Conservation (phyloP, 2,888 invertebrate species). For the Diplazon laetatorius region DNA sequence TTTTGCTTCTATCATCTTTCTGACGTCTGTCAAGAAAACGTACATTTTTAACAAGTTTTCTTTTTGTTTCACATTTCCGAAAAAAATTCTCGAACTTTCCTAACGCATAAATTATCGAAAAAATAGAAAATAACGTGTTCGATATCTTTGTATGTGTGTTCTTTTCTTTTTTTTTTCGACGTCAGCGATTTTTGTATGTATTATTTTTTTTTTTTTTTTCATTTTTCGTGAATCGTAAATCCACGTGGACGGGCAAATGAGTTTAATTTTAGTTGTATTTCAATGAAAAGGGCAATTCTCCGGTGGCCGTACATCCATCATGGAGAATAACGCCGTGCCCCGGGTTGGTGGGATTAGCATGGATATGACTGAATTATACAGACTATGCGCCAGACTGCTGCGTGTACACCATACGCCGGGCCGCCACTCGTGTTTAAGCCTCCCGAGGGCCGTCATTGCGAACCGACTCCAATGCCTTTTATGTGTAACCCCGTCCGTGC, state of each 20-base stretch:
- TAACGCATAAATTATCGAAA: no score
- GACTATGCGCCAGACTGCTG: conserved; percentile 80
- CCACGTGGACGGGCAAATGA: conserved; percentile 75
- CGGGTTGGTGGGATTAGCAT: conserved; percentile 78
- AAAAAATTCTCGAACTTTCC: no score
- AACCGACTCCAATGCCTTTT: conserved; percentile 68
- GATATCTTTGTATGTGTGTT: neutral
- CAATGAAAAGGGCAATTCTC: conserved; percentile 80
- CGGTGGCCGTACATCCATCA: conserved; percentile 79
- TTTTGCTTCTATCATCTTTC: no score
- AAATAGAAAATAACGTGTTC: no score
- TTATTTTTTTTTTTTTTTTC: neutral
- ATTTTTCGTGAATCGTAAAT: conserved; percentile 61
- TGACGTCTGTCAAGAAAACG: no score
- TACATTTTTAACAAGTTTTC: no score
- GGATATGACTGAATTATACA: conserved; percentile 81
- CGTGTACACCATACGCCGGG: conserved; percentile 76
- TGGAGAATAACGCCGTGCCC: conserved; percentile 76
- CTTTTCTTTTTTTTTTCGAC: neutral
- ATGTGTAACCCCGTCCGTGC: conserved; percentile 56
- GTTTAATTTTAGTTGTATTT: conserved; percentile 80
- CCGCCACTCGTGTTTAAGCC: conserved; percentile 69
- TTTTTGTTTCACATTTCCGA: no score
- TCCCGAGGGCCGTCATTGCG: conserved; percentile 76
- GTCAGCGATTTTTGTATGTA: conserved; percentile 19